A percentile compares a stretch with the other conserved stretches of the same genome.
Conservation (phyloP, 2,797 vertebrate species). For the Pachyuromys duprasi region DNA sequence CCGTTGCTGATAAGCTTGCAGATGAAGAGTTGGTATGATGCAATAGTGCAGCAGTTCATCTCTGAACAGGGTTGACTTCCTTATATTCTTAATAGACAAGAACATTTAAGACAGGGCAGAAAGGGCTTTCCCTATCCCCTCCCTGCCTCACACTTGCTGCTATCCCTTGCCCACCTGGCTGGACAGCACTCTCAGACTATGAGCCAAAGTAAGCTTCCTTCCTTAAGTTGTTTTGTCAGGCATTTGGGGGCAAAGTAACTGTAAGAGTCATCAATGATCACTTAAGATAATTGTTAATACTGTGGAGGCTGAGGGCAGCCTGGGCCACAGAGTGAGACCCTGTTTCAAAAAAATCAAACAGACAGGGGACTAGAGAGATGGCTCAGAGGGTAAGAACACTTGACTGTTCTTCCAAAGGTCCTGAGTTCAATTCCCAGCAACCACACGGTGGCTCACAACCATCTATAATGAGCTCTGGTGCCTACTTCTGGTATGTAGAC, state of each 20-base stretch:
- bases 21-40: not conserved
- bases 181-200: not conserved
- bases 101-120: not conserved
- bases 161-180: not conserved
- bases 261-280: not conserved
- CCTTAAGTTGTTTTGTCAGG: not conserved
- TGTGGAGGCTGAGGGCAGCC: not conserved
- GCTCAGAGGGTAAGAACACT: no score
- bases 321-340: not conserved
- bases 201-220: not conserved
- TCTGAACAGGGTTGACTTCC: not conserved
- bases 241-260: no score
- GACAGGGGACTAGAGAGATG: no score
- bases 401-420: no score
- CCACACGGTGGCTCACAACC: no score
- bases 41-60: not conserved
- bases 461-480: no score
- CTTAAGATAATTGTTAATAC: not conserved
- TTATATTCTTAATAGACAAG: not conserved
- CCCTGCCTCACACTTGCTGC: not conserved
- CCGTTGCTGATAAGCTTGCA: not conserved
- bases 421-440: no score
- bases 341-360: not conserved
- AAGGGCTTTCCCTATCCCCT: not conserved
- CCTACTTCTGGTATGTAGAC: no score